These are phyloP conservation scores for Molossus molossus DNA, from an alignment of 2,797 vertebrate genomes.

Conservation along the genomic window DNA sequence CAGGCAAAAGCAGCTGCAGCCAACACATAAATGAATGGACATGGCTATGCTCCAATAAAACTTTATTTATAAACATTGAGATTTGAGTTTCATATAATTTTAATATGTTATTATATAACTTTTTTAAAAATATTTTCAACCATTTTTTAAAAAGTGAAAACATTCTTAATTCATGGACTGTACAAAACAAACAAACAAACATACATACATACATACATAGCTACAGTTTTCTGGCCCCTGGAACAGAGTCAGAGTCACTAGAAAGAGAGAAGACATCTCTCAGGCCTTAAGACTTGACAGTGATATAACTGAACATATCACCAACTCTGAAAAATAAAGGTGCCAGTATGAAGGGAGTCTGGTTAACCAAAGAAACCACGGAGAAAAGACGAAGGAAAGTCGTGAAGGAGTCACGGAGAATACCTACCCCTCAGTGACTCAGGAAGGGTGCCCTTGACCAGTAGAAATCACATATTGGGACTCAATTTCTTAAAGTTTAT, in stretches of 20 bases:
- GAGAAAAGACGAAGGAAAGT: not conserved
- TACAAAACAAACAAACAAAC: constrained; percentile 26
- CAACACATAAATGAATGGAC: not conserved
- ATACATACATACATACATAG: constrained; percentile 4
- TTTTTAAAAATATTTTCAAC: not conserved
- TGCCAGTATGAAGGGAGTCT: not conserved
- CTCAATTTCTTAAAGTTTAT: not conserved
- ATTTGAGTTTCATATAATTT: constrained; percentile 54
- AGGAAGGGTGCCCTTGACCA: not conserved
- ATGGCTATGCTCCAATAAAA: not conserved
- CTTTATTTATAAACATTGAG: constrained; percentile 35
- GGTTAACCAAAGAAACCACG: not conserved
- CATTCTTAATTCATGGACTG: not conserved
- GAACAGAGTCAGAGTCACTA: not conserved
- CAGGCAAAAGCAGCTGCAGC: not conserved
- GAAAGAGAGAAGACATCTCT: not conserved
- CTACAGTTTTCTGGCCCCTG: not conserved
- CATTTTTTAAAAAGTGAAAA: not conserved
- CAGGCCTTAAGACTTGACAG: not conserved
- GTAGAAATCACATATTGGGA: not conserved
- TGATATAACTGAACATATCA: not conserved
- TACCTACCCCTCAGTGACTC: not conserved
- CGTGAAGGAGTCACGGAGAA: not conserved
- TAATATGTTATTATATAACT: constrained; percentile 6
- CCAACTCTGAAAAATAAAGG: not conserved